Evolutionary conservation across 2,888 invertebrate genomes (phyloP), one percentile per base, ranked within the genome.

Genomic region (Gymnoscelis rufifasciata): DNA sequence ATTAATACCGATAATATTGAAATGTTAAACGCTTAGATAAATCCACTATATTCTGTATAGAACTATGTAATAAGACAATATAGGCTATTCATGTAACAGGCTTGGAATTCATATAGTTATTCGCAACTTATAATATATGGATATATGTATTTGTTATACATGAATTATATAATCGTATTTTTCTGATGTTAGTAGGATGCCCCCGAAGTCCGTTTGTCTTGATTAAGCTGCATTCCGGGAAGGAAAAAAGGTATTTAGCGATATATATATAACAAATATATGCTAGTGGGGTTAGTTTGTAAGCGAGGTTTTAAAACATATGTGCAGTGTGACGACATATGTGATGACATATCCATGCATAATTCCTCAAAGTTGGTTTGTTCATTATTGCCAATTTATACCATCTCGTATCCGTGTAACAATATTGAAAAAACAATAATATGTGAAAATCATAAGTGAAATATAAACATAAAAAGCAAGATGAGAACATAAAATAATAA

Each of bases 201-300:
- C 62, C 57, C 65, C 12, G 68, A 57, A 62, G 72, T 78, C 76
- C 76, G 74, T 69, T 64, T n/a, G n/a, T 68, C 75, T 69, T 58
- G 77, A 59, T 84, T 88, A 88, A 81, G 87, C 87, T 88, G 87
- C 87, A 84, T 84, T 84, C 87, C 87, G 56, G 68, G 66, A 61
- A 54, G 62, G 52, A 62, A 64, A 68, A 68, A 56, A 44, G 60
- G 64, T 60, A 54, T 65, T 66, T 63, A 67, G 54, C 60, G 46
- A 50, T 23, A 19, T 19, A 33, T 12, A n/a, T 12, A 12, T 1
- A 14, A 15, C 5, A 35, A 11, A 33, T 35, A 15, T 11, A 35
- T 11, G 15, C 8, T 0, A 23, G n/a, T n/a, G 10, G 35, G 15
- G 35, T 15, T 33, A 15, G 35, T 7, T n/a, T 15, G 35, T 23